Base-by-base conservation (phyloP, 2,797 vertebrate genomes). In the Adrianichthys oophorus region DNA sequence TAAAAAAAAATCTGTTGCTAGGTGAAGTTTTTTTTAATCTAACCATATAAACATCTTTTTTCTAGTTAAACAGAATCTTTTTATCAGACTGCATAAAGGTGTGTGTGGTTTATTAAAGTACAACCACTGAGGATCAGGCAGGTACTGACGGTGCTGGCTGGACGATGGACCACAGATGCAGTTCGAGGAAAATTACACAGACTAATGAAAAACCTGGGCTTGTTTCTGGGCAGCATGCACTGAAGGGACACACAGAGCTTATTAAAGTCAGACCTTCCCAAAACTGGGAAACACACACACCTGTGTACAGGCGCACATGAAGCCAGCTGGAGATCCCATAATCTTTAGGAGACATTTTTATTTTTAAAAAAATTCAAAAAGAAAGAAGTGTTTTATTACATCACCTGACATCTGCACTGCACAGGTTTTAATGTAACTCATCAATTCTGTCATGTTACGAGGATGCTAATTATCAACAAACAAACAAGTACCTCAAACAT, bases 201-300 rank as follows among this genome's bases (percentile, higher is more conserved):
- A 70, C 56, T 84, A 82, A 88, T 78, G 73, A 80, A 60, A 69
- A 75, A 78, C 67, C 66, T 75, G 41, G 64, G 78, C 65, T 78
- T 64, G 80, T 84, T 85, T 82, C 68, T 65, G 13, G 23, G 47
- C 69, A 76, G 45, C 26, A 59, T 67, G 76, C 61, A 72, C 69
- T 80, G 79, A 62, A 50, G 53, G 72, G 74, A 75, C 70, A 57
- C 71, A 74, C 52, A 59, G 49, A 80, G 65, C 77, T 83, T 70
- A 86, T 87, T 84, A 84, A n/a, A 65, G 57, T 58, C 60, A 70
- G 71, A 61, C 62, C 62, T 54, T 49, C 18, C 26, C n/a, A 56
- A 62, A 73, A 41, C 57, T 52, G 67, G 43, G 21, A 60, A 68
- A 76, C 44, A 48, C 62, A 67, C 54, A 68, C 46, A 42, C 23